phyloP scores from a whole-genome alignment of 2,113 vertebrate species.

The Myocastor coypus region DNA sequence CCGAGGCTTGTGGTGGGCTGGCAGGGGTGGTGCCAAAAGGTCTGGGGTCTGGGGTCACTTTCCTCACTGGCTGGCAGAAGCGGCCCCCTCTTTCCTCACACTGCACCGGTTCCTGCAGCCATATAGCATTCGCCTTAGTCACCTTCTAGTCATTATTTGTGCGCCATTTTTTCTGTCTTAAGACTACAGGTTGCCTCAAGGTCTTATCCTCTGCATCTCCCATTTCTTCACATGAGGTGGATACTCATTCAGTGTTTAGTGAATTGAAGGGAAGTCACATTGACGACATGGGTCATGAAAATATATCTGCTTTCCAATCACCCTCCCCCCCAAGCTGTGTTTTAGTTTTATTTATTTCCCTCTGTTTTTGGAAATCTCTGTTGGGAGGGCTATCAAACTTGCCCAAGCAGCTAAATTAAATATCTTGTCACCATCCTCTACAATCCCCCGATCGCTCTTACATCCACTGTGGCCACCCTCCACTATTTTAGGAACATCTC shows the following conservation, averaged over 20 bases:
- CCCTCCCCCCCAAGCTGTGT: background rate
- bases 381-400: background rate
- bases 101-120: background rate
- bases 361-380: background rate
- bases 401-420: background rate
- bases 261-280: background rate
- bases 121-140: background rate
- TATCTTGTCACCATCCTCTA: background rate
- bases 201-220: background rate
- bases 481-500: background rate
- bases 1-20: background rate
- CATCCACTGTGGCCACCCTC: background rate
- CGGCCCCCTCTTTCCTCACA: background rate
- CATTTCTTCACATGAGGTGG: background rate
- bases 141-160: background rate
- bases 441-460: background rate
- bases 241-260: background rate
- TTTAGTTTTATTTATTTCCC: background rate
- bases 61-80: background rate
- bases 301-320: background rate
- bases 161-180: background rate
- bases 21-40: background rate
- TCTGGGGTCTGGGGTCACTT: background rate
- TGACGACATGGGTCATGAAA: background rate
- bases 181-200: background rate